A percentile compares a stretch with the other conserved stretches of the same genome.
These are phyloP conservation scores for Gambelia wislizenii DNA, from an alignment of 2,797 vertebrate species.

Conservation along the genomic window DNA sequence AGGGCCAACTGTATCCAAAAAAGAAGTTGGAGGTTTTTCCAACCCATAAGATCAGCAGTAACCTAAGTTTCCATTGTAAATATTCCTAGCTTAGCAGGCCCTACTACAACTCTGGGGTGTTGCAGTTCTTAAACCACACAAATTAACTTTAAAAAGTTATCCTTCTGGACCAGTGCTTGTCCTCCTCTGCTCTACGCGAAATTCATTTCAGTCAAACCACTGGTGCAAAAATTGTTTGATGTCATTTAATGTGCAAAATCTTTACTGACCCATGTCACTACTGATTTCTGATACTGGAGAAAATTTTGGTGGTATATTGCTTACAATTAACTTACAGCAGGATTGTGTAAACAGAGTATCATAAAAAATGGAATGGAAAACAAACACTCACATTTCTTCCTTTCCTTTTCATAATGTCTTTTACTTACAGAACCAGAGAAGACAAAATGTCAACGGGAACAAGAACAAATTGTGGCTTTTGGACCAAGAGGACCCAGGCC, in stretches of 20 bases:
- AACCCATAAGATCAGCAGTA: not conserved
- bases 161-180: not conserved
- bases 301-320: not conserved
- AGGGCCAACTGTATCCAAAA: too few species aligned
- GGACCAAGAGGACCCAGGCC: conserved; percentile 77
- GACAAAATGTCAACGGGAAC: conserved; percentile 87
- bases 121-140: not conserved
- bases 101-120: not conserved
- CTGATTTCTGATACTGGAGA: not conserved
- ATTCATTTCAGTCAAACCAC: not conserved
- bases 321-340: not conserved
- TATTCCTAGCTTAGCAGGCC: not conserved
- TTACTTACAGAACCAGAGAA: conserved; percentile 79
- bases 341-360: rapidly evolving
- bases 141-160: not conserved
- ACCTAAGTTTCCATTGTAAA: not conserved
- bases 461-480: conserved; percentile 78
- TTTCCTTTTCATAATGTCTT: not conserved
- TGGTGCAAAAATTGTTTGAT: not conserved
- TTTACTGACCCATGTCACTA: not conserved
- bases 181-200: not conserved
- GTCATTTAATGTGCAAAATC: too few species aligned
- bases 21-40: not conserved
- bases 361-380: conserved; percentile 8
- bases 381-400: conserved; percentile 20